These are phyloP conservation scores for Bombylius discolor DNA, from an alignment of 2,888 invertebrate species.

Conservation along the genomic window DNA sequence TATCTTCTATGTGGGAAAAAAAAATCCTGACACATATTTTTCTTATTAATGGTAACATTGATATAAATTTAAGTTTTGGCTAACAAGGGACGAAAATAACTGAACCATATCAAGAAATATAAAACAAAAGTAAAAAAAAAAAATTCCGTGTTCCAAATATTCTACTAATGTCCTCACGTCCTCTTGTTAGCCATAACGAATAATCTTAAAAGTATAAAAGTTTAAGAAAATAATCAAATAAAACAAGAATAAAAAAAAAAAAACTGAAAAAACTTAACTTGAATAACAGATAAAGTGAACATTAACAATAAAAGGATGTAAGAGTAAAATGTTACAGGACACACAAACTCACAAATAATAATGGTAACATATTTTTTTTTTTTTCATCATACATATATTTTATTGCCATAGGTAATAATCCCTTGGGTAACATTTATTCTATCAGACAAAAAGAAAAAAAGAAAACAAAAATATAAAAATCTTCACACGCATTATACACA, in stretches of 20 bases:
- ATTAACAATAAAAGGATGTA: too few relatives aligned
- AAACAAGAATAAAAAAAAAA: neutral
- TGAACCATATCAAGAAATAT: neutral
- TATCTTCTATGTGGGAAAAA: neutral
- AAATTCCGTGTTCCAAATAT: neutral
- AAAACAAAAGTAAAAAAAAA: neutral
- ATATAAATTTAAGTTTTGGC: neutral
- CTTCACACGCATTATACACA: too few relatives aligned
- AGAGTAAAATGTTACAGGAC: too few relatives aligned
- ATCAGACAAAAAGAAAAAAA: neutral
- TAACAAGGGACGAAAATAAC: neutral
- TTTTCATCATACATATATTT: too few relatives aligned
- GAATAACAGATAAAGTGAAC: too few relatives aligned
- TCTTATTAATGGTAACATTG: neutral
- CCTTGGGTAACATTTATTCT: conserved; percentile 1
- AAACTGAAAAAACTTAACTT: neutral
- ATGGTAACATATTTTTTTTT: too few relatives aligned
- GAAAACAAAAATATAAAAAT: too few relatives aligned
- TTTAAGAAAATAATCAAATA: neutral
- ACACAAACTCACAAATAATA: too few relatives aligned
- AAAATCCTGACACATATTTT: neutral
- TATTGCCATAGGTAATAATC: neutral
- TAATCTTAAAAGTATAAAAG: neutral
- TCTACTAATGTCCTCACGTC: conserved; percentile 7
- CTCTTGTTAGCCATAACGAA: neutral